Conservation (phyloP, 2,113 vertebrate genomes). For the Laticauda laticaudata region DNA sequence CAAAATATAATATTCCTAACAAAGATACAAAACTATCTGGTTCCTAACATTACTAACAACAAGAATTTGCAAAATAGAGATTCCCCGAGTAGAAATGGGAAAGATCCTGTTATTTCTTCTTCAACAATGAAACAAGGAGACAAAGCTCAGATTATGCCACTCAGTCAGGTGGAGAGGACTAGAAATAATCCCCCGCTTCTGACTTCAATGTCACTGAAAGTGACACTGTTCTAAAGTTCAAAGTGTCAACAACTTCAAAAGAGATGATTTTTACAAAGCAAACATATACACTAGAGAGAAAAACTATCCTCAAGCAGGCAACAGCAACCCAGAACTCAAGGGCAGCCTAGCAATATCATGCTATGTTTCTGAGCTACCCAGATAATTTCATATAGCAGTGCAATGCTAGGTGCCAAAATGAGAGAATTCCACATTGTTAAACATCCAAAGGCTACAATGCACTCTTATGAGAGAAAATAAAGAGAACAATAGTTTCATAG, state of each 20-base stretch:
- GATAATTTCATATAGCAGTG: constrained; percentile 17
- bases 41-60: neutral
- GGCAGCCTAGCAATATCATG: neutral
- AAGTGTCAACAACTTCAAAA: neutral
- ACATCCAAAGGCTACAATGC: neutral
- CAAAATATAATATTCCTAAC: neutral
- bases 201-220: neutral
- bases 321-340: constrained; percentile 33
- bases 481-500: constrained; percentile 7
- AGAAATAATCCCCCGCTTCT: neutral
- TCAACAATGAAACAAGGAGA: neutral
- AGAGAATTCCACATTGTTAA: neutral
- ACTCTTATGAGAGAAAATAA: constrained; percentile 21
- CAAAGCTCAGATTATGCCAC: neutral
- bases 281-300: neutral
- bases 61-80: neutral
- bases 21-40: neutral
- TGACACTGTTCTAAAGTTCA: neutral
- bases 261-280: constrained; percentile 11
- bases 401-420: constrained; percentile 4
- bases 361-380: constrained; percentile 8
- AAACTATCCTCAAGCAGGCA: constrained; percentile 9
- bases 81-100: neutral
- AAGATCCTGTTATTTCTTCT: neutral
- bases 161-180: neutral